phyloP scores from a whole-genome alignment of 2,113 vertebrate genomes.

The Gnathochromis pfefferi region DNA sequence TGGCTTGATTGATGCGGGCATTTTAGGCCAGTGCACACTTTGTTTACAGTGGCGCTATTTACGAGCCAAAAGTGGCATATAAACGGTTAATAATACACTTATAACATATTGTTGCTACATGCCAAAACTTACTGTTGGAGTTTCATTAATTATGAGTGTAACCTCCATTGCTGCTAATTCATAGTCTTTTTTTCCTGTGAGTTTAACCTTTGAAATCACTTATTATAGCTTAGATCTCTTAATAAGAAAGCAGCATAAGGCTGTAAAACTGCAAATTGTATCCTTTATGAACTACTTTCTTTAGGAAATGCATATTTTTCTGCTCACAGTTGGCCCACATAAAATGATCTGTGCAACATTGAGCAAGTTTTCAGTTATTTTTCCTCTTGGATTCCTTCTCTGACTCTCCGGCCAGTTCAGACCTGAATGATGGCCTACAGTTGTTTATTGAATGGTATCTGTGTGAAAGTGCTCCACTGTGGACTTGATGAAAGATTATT shows the following conservation, averaged over 20 bases:
- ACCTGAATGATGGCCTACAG: constrained; percentile 63
- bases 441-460: constrained; percentile 70
- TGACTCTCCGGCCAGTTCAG: constrained; percentile 30
- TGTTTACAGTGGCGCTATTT: background rate
- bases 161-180: background rate
- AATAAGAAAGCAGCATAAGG: background rate
- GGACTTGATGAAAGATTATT: constrained; percentile 76
- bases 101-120: background rate
- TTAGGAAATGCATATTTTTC: background rate
- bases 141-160: background rate
- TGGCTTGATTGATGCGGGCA: background rate
- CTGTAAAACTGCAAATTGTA: background rate
- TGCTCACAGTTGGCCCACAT: background rate
- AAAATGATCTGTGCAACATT: background rate
- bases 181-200: rapidly evolving
- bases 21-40: background rate
- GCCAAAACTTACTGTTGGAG: background rate
- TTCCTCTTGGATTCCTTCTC: background rate
- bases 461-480: constrained; percentile 49
- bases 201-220: background rate
- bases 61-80: background rate
- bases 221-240: background rate
- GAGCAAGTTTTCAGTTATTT: background rate
- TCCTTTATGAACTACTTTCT: background rate
- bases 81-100: background rate